These are phyloP conservation scores for Stylophora pistillata DNA, from an alignment of 64 coral and sea anemone genomes.

Conservation along the genomic window DNA sequence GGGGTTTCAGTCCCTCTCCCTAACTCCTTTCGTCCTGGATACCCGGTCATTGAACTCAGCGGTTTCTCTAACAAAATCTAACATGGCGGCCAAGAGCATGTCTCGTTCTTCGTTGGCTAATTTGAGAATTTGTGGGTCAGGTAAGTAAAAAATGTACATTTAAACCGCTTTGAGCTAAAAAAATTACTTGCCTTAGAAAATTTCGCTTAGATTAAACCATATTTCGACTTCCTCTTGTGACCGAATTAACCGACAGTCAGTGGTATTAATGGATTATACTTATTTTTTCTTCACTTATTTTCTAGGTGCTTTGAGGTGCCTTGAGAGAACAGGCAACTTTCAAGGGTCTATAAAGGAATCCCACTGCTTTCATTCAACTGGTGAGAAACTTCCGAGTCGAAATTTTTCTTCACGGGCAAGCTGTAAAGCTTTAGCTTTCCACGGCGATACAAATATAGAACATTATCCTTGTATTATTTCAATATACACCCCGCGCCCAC, in stretches of 20 bases:
- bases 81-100: neutral
- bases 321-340: neutral
- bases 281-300: neutral
- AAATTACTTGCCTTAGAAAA: too few species aligned
- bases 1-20: neutral
- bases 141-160: neutral
- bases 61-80: neutral
- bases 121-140: neutral
- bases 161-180: too few species aligned
- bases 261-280: neutral
- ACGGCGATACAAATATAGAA: too few species aligned
- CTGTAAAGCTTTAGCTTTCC: too few species aligned
- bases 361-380: neutral
- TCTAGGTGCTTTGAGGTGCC: neutral
- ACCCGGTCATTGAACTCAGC: neutral
- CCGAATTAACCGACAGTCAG: neutral
- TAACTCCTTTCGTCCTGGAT: neutral
- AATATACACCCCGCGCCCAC: too few species aligned
- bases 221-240: too few species aligned
- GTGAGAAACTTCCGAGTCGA: neutral
- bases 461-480: too few species aligned
- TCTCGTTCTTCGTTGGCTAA: neutral
- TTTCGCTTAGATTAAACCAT: too few species aligned
- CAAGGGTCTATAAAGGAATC: neutral
- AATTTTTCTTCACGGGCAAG: too few species aligned